Conservation (phyloP, 1,140 invertebrate species). For the Pinna nobilis region DNA sequence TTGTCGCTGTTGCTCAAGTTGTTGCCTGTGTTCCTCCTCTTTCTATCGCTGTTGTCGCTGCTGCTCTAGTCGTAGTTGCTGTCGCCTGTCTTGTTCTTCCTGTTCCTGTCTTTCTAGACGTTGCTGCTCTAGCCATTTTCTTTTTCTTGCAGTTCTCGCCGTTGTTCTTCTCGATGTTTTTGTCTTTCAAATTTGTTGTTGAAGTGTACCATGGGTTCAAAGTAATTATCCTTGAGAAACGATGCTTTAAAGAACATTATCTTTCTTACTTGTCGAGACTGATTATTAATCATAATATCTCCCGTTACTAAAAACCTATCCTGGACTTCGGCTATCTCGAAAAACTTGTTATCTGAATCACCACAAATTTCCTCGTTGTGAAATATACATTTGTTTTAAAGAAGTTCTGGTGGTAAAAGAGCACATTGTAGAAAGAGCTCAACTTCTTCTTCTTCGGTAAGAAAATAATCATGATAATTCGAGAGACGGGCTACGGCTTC, state of each 20-base stretch:
- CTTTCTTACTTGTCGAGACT: conserved; percentile 17
- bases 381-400: conserved; percentile 17
- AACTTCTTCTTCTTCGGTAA: background rate
- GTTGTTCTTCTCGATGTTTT: background rate
- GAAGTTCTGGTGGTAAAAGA: background rate
- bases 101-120: background rate
- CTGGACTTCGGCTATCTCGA: background rate
- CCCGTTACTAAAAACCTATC: background rate
- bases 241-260: conserved; percentile 9
- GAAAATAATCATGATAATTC: background rate
- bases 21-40: background rate
- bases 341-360: conserved; percentile 10
- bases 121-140: background rate
- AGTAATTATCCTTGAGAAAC: conserved; percentile 4
- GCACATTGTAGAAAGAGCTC: conserved; percentile 4
- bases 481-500: background rate
- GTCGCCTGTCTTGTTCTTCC: too few relatives aligned
- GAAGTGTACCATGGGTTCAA: conserved; percentile 1
- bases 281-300: background rate
- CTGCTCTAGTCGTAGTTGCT: background rate
- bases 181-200: too few relatives aligned
- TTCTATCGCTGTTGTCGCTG: background rate
- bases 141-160: background rate
- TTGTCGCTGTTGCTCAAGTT: background rate
- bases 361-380: conserved; percentile 19